Conservation (phyloP, 2,113 vertebrate genomes). For the Corynorhinus townsendii region DNA sequence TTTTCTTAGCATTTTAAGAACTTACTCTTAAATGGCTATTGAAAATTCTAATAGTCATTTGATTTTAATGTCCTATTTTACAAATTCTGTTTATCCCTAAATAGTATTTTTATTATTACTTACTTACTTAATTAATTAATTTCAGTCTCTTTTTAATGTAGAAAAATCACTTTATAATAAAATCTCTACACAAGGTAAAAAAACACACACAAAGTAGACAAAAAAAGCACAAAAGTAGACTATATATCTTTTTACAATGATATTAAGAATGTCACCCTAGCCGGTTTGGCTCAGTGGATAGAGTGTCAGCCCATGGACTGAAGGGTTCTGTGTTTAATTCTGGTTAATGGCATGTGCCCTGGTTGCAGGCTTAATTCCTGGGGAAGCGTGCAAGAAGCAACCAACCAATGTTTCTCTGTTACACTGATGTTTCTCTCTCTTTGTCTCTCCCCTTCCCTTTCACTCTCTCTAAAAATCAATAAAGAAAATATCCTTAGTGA, state of each 20-base stretch:
- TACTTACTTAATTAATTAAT: neutral
- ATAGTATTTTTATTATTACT: neutral
- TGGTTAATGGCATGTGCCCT: too few species aligned
- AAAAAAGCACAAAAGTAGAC: constrained; percentile 60
- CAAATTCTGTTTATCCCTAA: neutral
- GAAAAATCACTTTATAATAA: constrained; percentile 58
- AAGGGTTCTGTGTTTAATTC: too few species aligned
- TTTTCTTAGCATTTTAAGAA: neutral
- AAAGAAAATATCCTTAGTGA: too few species aligned
- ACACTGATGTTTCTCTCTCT: too few species aligned
- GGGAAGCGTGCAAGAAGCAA: too few species aligned
- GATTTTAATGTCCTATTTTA: constrained; percentile 14
- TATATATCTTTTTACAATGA: constrained; percentile 52
- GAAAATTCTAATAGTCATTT: neutral
- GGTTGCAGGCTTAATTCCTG: too few species aligned
- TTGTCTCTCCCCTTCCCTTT: too few species aligned
- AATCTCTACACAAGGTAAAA: constrained; percentile 61
- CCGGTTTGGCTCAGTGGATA: too few species aligned
- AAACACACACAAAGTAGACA: constrained; percentile 21
- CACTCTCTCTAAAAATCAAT: too few species aligned
- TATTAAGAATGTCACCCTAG: neutral
- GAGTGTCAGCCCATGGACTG: too few species aligned
- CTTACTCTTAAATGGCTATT: neutral
- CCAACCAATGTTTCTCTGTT: too few species aligned
- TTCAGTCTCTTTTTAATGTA: constrained; percentile 45